Conservation (phyloP, 2,113 vertebrate species). For the Xiphophorus maculatus region DNA sequence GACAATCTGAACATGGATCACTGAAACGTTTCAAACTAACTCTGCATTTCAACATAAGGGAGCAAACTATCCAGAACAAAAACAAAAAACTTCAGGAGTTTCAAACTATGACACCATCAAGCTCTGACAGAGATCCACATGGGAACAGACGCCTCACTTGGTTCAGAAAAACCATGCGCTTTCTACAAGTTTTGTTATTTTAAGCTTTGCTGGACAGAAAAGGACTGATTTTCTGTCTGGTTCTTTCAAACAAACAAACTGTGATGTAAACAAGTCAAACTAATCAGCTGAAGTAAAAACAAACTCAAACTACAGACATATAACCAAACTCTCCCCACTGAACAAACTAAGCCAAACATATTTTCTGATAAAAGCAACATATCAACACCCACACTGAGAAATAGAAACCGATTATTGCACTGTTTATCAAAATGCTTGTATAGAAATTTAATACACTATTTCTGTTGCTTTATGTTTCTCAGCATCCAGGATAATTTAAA, state of each 20-base stretch:
- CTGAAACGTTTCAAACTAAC: constrained; percentile 26
- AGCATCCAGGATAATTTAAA: constrained; percentile 40
- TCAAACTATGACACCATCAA: neutral
- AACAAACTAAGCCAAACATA: neutral
- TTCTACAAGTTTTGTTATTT: neutral
- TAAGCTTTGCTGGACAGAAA: neutral
- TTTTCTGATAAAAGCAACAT: neutral
- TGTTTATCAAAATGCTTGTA: constrained; percentile 58
- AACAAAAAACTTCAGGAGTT: neutral
- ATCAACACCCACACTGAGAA: constrained; percentile 4
- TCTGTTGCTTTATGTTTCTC: constrained; percentile 44
- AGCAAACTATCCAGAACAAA: neutral
- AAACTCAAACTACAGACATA: neutral
- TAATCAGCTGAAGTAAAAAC: neutral
- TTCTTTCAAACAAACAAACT: constrained; percentile 17
- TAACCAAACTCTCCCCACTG: neutral
- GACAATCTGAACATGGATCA: constrained; percentile 49
- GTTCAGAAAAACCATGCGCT: neutral
- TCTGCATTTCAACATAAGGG: neutral
- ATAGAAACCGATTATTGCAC: constrained; percentile 11
- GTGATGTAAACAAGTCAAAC: constrained; percentile 6
- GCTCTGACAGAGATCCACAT: neutral
- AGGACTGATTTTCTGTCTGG: neutral
- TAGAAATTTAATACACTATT: constrained; percentile 64
- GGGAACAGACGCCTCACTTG: neutral